A percentile compares a stretch with the other conserved stretches of the same genome.
Conservation (phyloP, 2,113 vertebrate genomes). For the Forbesichthys agassizii region DNA sequence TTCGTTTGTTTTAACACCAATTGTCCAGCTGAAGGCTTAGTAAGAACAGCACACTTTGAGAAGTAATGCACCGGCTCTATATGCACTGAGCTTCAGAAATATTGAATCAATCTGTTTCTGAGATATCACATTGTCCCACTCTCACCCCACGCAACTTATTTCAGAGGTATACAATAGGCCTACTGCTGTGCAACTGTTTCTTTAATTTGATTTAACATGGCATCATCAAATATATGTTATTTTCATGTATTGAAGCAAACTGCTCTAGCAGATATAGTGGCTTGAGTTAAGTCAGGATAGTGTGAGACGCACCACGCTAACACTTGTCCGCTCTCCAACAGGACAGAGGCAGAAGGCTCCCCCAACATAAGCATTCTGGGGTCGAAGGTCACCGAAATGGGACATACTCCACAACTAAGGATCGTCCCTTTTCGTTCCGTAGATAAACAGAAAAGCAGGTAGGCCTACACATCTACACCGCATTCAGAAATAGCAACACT, state of each 20-base stretch:
- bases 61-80: too few relatives aligned
- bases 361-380: too few relatives aligned
- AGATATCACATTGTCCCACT: neutral
- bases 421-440: slow-evolving; percentile 52
- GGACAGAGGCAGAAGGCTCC: slow-evolving; percentile 4
- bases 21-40: too few relatives aligned
- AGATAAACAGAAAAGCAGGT: slow-evolving; percentile 55
- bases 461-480: neutral
- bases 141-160: neutral
- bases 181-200: slow-evolving; percentile 11
- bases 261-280: too few relatives aligned
- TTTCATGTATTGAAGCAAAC: too few relatives aligned
- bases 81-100: too few relatives aligned
- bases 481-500: neutral
- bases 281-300: too few relatives aligned
- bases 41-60: too few relatives aligned
- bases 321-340: too few relatives aligned
- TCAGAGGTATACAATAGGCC: neutral
- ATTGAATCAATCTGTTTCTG: too few relatives aligned
- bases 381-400: slow-evolving; percentile 21
- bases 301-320: too few relatives aligned
- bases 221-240: slow-evolving; percentile 5
- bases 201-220: slow-evolving; percentile 39
- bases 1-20: too few relatives aligned
- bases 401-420: slow-evolving; percentile 30